These are phyloP conservation scores for Cantharis rustica DNA, from an alignment of 2,888 invertebrate genomes.

Conservation along the genomic window DNA sequence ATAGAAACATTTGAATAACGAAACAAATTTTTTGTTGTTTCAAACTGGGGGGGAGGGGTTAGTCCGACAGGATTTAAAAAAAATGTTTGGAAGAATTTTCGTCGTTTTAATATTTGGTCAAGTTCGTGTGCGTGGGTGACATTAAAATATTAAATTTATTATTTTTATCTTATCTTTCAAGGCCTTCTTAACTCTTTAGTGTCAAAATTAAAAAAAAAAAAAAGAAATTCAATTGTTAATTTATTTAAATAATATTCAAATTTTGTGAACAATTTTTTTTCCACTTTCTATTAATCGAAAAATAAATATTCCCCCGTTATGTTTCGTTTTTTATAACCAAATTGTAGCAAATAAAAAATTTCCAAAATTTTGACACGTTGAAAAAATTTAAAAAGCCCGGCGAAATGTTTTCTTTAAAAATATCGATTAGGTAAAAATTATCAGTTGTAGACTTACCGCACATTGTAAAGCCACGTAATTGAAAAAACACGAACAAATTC, in stretches of 20 bases:
- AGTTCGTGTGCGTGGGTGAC: neutral
- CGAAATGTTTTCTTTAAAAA: neutral
- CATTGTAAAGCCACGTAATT: conserved; percentile 31
- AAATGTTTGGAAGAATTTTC: neutral
- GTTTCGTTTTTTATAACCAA: neutral
- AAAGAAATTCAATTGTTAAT: neutral
- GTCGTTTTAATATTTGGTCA: neutral
- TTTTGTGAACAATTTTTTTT: neutral
- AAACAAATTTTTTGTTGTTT: neutral
- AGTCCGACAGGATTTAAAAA: neutral
- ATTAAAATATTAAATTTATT: neutral
- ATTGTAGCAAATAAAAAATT: neutral
- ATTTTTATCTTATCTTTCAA: neutral
- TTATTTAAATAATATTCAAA: neutral
- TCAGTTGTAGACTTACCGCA: conserved; percentile 26
- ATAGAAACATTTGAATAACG: neutral
- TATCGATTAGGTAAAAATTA: neutral
- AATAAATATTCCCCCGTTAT: neutral
- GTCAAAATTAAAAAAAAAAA: neutral
- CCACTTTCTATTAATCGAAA: neutral
- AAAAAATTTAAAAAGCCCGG: neutral
- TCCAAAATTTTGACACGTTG: neutral
- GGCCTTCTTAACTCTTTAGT: neutral
- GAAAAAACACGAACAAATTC: conserved; percentile 17
- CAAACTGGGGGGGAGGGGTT: neutral